phyloP scores from a whole-genome alignment of 2,888 invertebrate genomes.

The Drosophila melanosoma region DNA sequence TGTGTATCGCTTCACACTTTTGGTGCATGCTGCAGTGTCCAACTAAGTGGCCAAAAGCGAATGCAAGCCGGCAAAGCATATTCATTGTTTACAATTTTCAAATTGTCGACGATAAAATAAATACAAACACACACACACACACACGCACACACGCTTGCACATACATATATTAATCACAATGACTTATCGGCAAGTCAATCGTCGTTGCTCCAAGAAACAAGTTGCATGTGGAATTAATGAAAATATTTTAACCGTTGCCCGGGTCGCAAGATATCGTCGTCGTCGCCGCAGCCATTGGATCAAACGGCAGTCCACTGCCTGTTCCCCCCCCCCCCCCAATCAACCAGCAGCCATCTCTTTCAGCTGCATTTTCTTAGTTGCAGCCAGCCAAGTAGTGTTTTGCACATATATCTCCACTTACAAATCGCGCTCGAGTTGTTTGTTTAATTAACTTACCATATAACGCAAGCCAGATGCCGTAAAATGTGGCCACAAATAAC shows the following conservation, averaged over 20 bases:
- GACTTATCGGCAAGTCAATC: constrained; percentile 64
- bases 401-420: constrained; percentile 59
- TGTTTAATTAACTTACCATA: constrained; percentile 66
- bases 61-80: constrained; percentile 38
- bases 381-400: constrained; percentile 45
- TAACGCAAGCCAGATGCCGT: constrained; percentile 8
- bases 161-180: constrained; percentile 23
- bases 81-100: constrained; percentile 78
- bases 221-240: constrained; percentile 56
- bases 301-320: constrained; percentile 15
- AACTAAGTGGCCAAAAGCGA: constrained; percentile 30
- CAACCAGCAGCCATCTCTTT: constrained; percentile 66
- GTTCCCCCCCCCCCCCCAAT: too few species aligned
- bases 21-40: background rate
- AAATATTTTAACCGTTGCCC: constrained; percentile 35
- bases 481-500: constrained; percentile 19
- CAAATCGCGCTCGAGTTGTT: constrained; percentile 61
- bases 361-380: constrained; percentile 32
- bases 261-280: constrained; percentile 55
- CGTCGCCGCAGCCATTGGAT: constrained; percentile 29
- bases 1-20: constrained; percentile 54
- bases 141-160: constrained; percentile 15
- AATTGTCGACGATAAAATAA: constrained; percentile 72
- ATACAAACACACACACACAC: constrained; percentile 19
- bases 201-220: constrained; percentile 58